Base-by-base conservation (phyloP, 2,797 vertebrate species). In the Notolabrus celidotus region DNA sequence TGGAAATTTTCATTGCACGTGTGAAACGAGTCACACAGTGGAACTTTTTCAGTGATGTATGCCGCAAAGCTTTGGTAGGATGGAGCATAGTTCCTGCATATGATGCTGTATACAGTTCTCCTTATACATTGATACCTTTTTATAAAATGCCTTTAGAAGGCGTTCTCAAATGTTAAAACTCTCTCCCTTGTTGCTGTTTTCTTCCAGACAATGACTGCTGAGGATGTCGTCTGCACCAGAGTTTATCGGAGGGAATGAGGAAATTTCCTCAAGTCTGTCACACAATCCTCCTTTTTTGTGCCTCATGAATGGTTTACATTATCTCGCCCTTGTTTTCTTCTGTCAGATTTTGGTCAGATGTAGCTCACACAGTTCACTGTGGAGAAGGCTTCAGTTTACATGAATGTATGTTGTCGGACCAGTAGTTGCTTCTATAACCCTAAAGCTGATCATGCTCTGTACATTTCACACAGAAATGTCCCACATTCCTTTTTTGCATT, bases 151-250 rank as follows among this genome's bases (percentile, higher is more conserved):
- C 2, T 11, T 2, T 2, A 34, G 10, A n/a, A 60, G 25, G 2
- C 17, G 14, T 14, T 19, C 19, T 38, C 19, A 59, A 63, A 64
- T 22, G 31, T 68, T 70, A 36, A 41, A 59, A 49, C 52, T 65
- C 27, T 77, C 15, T 71, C 67, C 50, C 27, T 41, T 58, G 34
- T 65, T 64, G 39, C 39, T 63, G n/a, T 78, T 85, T 74, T 58
- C 69, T 92, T 93, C 65, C 88, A 95, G 94, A 95, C 92, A 15
- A 94, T 95, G 94, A 94, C 82, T 51, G 93, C 93, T 0, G 94
- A 92, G 8, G 93, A 94, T 17, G 91, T 95, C 15, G 82, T 94
- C 74, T 95, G 94, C 85, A 94, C 92, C 81, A 88, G 94, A 77
- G 89, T 94, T 38, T 95, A 94, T 67, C 84, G 89, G 68, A 76